A percentile compares a stretch with the other conserved stretches of the same genome.
phyloP scores from a whole-genome alignment of 1,140 invertebrate genomes.

The Drosophila prosaltans region DNA sequence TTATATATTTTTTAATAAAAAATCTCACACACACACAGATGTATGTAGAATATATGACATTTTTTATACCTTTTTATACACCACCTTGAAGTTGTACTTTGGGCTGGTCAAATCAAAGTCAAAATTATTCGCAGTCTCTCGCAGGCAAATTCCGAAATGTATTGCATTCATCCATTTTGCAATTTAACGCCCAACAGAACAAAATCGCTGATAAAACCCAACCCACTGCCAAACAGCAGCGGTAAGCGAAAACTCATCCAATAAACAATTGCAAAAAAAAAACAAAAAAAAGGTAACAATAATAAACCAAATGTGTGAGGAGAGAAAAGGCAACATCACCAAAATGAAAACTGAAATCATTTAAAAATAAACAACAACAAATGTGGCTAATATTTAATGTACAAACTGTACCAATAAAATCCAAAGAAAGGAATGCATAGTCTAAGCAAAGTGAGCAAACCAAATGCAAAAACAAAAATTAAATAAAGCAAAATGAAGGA shows the following conservation, averaged over 20 bases:
- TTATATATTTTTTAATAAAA: too few species aligned
- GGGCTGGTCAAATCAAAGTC: neutral
- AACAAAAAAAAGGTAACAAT: neutral
- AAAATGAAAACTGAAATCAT: slow-evolving; percentile 14
- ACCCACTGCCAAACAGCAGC: slow-evolving; percentile 4
- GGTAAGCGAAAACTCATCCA: slow-evolving; percentile 9
- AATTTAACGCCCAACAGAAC: slow-evolving; percentile 28
- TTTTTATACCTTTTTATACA: too few species aligned
- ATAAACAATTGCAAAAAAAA: slow-evolving; percentile 35
- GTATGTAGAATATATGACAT: neutral
- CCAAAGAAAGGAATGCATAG: neutral
- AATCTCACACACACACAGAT: neutral
- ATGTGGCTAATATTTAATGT: neutral
- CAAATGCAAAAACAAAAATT: neutral
- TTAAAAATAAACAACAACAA: neutral
- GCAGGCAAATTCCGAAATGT: slow-evolving; percentile 20
- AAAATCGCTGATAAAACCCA: slow-evolving; percentile 36
- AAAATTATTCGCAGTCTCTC: too few species aligned
- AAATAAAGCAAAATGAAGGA: slow-evolving; percentile 6
- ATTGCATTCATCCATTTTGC: slow-evolving; percentile 25
- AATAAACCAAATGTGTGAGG: slow-evolving; percentile 32
- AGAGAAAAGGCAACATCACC: slow-evolving; percentile 3
- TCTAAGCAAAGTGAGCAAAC: neutral
- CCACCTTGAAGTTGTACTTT: slow-evolving; percentile 34
- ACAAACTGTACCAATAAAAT: neutral